A percentile compares a stretch with the other conserved stretches of the same genome.
phyloP scores from a whole-genome alignment of 2,888 invertebrate species.

The Disparrhopalites patrizii region DNA sequence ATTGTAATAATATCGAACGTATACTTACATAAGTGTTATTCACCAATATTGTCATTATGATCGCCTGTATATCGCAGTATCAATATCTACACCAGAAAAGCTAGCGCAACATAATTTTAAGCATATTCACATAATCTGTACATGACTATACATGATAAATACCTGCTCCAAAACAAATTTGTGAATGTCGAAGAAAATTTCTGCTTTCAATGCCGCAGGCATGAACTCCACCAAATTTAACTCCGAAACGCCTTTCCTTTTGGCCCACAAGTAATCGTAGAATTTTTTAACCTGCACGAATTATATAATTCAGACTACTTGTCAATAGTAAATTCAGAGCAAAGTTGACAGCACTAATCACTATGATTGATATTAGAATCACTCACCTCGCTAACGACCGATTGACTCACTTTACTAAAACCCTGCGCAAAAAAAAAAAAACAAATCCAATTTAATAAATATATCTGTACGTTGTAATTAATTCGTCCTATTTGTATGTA shows the following conservation, averaged over 20 bases:
- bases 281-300: constrained; percentile 32
- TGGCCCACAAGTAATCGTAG: constrained; percentile 43
- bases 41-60: no score
- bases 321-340: no score
- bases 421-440: constrained; percentile 5
- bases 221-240: constrained; percentile 41
- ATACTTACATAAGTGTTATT: no score
- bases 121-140: neutral
- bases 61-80: no score
- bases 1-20: neutral
- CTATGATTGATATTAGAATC: no score
- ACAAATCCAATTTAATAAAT: neutral
- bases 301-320: neutral
- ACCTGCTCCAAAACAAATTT: constrained; percentile 46
- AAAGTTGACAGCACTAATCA: no score
- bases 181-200: constrained; percentile 45
- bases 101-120: neutral
- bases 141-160: neutral
- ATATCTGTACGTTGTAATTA: no score
- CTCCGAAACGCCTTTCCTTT: constrained; percentile 42
- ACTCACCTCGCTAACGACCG: constrained; percentile 16
- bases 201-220: constrained; percentile 42
- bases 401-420: constrained; percentile 19
- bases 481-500: no score
- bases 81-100: neutral